These are phyloP conservation scores for Xenops minutus DNA, from an alignment of 2,797 vertebrate genomes.

Conservation along the genomic window DNA sequence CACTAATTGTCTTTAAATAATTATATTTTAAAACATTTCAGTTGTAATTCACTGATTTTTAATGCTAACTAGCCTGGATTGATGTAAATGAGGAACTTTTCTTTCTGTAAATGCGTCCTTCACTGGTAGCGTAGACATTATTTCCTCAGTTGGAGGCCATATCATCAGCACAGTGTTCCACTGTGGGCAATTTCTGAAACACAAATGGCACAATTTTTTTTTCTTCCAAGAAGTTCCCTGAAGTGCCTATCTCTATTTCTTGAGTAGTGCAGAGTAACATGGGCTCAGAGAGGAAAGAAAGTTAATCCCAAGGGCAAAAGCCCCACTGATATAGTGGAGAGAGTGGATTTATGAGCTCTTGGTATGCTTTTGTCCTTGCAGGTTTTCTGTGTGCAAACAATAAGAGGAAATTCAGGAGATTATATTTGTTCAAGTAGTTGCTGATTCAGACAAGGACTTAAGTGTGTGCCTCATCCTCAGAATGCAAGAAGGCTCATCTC, in stretches of 20 bases:
- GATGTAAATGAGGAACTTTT: rapidly evolving
- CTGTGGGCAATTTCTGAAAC: background rate
- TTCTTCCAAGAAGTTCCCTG: background rate
- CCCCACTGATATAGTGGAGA: background rate
- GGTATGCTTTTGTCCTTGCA: background rate
- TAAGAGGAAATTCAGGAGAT: background rate
- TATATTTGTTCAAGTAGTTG: constrained; percentile 50
- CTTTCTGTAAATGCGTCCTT: background rate
- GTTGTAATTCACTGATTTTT: background rate
- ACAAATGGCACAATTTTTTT: background rate
- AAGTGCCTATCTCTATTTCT: background rate
- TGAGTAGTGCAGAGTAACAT: background rate
- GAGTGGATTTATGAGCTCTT: background rate
- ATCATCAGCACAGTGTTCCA: background rate
- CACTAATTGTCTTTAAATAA: background rate
- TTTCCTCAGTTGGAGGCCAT: background rate
- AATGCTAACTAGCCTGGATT: background rate
- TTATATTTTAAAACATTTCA: background rate
- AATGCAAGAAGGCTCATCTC: background rate
- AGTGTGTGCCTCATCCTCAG: background rate
- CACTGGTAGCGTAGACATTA: background rate
- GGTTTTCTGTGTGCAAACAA: background rate
- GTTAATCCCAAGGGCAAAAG: background rate
- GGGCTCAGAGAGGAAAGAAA: background rate
- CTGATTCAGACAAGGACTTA: constrained; percentile 40